Percentiles rank a stretch among this genome's conserved stretches.
Conservation (phyloP, 2,888 invertebrate species). For the Scrobipalpa atriplicella region DNA sequence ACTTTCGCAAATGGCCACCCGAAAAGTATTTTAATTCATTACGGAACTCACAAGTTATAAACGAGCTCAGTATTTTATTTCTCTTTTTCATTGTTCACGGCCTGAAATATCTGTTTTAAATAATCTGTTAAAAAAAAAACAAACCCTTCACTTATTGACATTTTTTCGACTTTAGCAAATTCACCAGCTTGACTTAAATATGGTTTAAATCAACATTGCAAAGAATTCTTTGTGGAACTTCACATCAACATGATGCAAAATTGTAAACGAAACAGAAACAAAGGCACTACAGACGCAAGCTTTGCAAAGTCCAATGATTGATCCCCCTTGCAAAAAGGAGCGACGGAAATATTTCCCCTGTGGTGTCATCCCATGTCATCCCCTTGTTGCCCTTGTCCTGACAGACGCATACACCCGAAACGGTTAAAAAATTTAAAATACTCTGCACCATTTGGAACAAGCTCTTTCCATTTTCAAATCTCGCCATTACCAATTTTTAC, state of each 20-base stretch:
- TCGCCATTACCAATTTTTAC: conserved; percentile 17
- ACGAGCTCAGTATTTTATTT: conserved; percentile 51
- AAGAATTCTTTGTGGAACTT: too few species aligned
- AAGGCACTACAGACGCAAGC: not conserved
- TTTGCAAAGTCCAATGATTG: not conserved
- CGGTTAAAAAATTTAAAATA: conserved; percentile 5
- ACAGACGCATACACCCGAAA: not conserved
- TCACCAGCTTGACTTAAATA: too few species aligned
- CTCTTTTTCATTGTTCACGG: too few species aligned
- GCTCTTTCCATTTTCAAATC: not conserved
- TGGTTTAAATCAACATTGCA: too few species aligned
- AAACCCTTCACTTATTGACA: not conserved
- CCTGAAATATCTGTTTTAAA: too few species aligned
- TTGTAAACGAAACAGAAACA: not conserved
- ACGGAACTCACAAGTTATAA: conserved; percentile 58
- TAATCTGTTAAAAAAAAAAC: too few species aligned
- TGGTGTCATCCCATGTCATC: conserved; percentile 1
- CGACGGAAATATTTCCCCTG: not conserved
- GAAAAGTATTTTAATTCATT: conserved; percentile 68
- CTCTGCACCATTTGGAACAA: not conserved
- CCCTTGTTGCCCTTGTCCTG: not conserved
- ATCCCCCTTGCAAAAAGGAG: not conserved
- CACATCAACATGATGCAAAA: too few species aligned
- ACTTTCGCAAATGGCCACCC: conserved; percentile 71
- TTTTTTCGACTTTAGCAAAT: not conserved